Base-by-base conservation (phyloP, 2,888 invertebrate species). In the Tenthredo distinguenda region DNA sequence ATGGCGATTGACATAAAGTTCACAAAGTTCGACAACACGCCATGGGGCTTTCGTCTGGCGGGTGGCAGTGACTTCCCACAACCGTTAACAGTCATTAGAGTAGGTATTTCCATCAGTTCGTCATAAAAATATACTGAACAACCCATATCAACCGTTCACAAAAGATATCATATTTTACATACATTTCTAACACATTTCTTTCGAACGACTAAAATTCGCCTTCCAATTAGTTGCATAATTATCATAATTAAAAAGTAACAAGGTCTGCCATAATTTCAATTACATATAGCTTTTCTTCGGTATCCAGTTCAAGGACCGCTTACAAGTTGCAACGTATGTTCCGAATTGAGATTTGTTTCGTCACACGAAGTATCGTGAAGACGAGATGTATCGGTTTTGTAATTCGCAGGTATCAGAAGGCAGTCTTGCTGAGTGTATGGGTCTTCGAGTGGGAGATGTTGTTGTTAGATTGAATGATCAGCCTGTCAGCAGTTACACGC, bases 381-480 rank as follows among this genome's bases (percentile, higher is more conserved):
- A 74, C 43, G 31, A 77, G 77, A 77, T 77, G 77, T 77, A 85
- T 84, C 55, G 34, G 18, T 85, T 81, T 43, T 50, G 58, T 58
- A 37, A 85, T 88, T 90, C 88, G 5, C 91, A 98, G 99, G 97
- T 99, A 26, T 94, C 96, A 55, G 96, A 97, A 86, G 96, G 96
- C 84, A 96, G 98, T 88, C 95, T 98, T 62, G 98, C 99, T 0
- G 97, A 98, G 91, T 94, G 95, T 88, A 96, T 96, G 86, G 99
- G 98, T 0, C 94, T 99, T 37, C 95, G 95, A 91, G 96, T 97
- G 18, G 98, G 98, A n/a, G 99, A 99, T 94, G 95, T 96, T 58
- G 95, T 99, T 87, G 95, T 97, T 58, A 95, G 96, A 88, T 96
- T 99, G 88, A 97, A 97, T 92, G 96, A 96, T 86, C 94, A 94